Evolutionary conservation across 2,113 vertebrate genomes (phyloP), one percentile per base, ranked within the genome.

Genomic region (Fregetta grallaria): DNA sequence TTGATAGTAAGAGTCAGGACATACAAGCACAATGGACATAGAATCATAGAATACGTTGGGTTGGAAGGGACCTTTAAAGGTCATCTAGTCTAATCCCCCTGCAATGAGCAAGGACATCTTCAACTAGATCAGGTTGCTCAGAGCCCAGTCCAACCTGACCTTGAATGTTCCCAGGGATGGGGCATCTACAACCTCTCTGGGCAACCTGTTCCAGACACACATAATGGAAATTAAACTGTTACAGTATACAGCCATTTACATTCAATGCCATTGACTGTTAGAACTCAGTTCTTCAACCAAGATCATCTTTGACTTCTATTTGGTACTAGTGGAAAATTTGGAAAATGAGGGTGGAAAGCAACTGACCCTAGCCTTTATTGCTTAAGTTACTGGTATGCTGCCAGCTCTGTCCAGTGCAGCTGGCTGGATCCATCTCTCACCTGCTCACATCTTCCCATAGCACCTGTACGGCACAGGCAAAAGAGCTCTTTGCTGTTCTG

Each of bases 121-220:
- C 27, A 59, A 45, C 9, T 15, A 38, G 8, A 59, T 19, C 18
- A 38, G 13, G 59, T 26, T 67, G 53, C 34, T 53, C 34, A 62
- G 27, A 55, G 38, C 5, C 21, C 27, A 0, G 0, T 34, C 40
- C 38, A 61, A 9, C 29, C 23, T 30, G 38, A 34, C 23, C 32
- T 67, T 53, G 29, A 68, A 40, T 11, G 20, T 58, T 42, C 72
- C n/a, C 19, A 72, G 13, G n/a, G 17, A 16, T 32, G 26, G 16
- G 11, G 23, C 7, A 21, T 45, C 45, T 38, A 7, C 45, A 7
- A 38, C 10, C 34, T 70, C 32, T 49, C 52, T 52, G 47, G 36
- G 45, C 27, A 82, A 50, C 26, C 23, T 29, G 11, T 52, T 40
- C 21, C 15, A 62, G n/a, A 32, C 6, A 9, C 9, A n/a, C 9